Evolutionary conservation across 2,797 vertebrate species (phyloP).

Genomic region (Mus caroli): DNA sequence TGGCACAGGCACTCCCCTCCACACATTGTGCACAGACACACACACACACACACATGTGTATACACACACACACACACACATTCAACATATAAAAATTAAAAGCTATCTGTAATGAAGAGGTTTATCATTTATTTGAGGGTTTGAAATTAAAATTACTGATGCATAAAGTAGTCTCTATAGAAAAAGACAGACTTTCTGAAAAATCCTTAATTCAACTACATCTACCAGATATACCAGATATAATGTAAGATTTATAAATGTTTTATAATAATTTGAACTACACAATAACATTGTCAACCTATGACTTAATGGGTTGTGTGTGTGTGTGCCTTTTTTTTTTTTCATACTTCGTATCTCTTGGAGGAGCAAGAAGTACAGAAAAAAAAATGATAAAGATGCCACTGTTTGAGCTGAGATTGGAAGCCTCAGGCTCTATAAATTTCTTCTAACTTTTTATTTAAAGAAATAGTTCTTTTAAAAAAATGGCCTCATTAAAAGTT

Average conservation of each 20-base stretch:
- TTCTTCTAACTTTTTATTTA: slow-evolving; percentile 71
- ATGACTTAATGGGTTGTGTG: neutral
- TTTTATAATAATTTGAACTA: slow-evolving; percentile 63
- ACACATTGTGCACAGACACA: neutral
- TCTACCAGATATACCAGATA: slow-evolving; percentile 22
- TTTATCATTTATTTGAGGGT: neutral
- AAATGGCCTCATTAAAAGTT: slow-evolving; percentile 27
- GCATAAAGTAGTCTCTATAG: neutral
- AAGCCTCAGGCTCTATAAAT: slow-evolving; percentile 63
- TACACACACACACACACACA: neutral
- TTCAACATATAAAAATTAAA: neutral
- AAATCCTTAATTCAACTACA: slow-evolving; percentile 4
- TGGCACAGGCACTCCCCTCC: no score
- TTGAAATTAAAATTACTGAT: neutral
- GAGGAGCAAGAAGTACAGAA: neutral
- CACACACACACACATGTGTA: neutral
- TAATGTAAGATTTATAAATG: slow-evolving; percentile 20
- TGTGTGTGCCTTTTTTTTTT: neutral
- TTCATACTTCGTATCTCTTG: slow-evolving; percentile 52
- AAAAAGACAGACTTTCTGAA: slow-evolving; percentile 25
- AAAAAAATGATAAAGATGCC: slow-evolving; percentile 13
- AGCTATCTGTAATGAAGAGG: neutral
- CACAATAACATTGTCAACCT: slow-evolving; percentile 2
- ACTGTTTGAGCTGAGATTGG: slow-evolving; percentile 56
- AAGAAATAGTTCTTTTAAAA: slow-evolving; percentile 31